Evolutionary conservation across 2,888 invertebrate species (phyloP), one percentile per base, ranked within the genome.

Genomic region (Cryptosula pallasiana): DNA sequence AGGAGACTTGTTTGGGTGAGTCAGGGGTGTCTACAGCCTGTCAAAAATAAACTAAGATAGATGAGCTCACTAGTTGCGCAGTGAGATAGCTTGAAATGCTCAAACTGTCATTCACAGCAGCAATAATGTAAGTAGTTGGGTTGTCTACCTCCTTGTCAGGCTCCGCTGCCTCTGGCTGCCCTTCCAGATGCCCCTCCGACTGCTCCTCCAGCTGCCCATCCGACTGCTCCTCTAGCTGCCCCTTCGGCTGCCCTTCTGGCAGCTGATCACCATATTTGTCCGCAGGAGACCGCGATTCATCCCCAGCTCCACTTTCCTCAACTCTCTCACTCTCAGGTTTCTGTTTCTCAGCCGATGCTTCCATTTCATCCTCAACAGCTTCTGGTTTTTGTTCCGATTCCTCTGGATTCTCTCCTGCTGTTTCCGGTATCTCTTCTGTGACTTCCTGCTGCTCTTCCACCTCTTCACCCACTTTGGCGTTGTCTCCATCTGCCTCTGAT

Each of bases 101-200:
- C n/a, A n/a, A n/a, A n/a, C n/a, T n/a, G n/a, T n/a, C n/a, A n/a
- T n/a, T n/a, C n/a, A n/a, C n/a, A n/a, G n/a, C n/a, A n/a, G n/a
- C n/a, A n/a, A n/a, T n/a, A n/a, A n/a, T n/a, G n/a, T n/a, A n/a
- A n/a, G n/a, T n/a, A n/a, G n/a, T n/a, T n/a, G n/a, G n/a, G n/a
- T n/a, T n/a, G n/a, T n/a, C n/a, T n/a, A n/a, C n/a, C n/a, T 55
- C 69, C 0, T 71, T 73, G 71, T 54, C 27, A 69, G 45, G 71
- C 55, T 73, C 73, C 29, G 72, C 72, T 69, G 54, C 72, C 35
- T 57, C 72, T 72, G 57, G 71, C 57, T 35, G 55, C 55, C 55
- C 5, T 45, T 45, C 20, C 45, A 45, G 20, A 57, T 72, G 27
- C 29, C 72, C 35, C 34, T 45, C 69, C 35, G 71, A 71, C 70